These are phyloP conservation scores for Salarias fasciatus DNA, from an alignment of 2,797 vertebrate species.

Conservation along the genomic window DNA sequence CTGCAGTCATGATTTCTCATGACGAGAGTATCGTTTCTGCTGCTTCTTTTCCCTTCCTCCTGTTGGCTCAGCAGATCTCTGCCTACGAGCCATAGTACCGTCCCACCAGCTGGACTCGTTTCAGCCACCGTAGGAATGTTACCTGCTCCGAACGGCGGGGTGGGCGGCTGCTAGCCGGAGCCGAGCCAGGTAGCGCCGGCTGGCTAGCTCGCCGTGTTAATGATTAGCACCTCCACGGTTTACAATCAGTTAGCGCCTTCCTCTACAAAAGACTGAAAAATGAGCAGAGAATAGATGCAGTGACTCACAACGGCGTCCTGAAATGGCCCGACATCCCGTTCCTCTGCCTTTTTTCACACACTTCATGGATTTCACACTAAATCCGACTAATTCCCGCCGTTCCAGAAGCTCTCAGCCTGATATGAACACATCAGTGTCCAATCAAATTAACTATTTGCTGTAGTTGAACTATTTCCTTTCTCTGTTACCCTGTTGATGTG, in stretches of 20 bases:
- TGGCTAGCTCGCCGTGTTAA: constrained; percentile 24
- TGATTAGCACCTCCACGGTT: constrained; percentile 40
- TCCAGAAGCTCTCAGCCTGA: not conserved
- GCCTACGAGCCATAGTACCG: constrained; percentile 31
- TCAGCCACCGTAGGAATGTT: constrained; percentile 36
- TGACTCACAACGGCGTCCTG: constrained; percentile 2
- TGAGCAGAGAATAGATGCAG: constrained; percentile 15
- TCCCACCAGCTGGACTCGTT: constrained; percentile 39
- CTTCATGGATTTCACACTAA: not conserved
- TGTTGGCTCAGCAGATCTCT: constrained; percentile 28
- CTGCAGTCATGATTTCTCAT: too few species aligned
- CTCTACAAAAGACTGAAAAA: constrained; percentile 10
- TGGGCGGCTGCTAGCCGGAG: constrained; percentile 42
- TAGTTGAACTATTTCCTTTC: too few species aligned
- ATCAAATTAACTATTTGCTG: not conserved
- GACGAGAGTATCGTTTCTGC: not conserved
- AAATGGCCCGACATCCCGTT: not conserved
- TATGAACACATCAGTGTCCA: not conserved
- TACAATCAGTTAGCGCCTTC: constrained; percentile 22
- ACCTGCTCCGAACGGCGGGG: constrained; percentile 39
- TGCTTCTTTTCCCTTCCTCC: constrained; percentile 1
- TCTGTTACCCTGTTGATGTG: too few species aligned
- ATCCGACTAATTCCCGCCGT: not conserved
- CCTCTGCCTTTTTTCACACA: not conserved
- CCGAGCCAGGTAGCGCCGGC: constrained; percentile 47